Evolutionary conservation across 1,140 invertebrate species (phyloP).

Genomic region (Zophobas morio): DNA sequence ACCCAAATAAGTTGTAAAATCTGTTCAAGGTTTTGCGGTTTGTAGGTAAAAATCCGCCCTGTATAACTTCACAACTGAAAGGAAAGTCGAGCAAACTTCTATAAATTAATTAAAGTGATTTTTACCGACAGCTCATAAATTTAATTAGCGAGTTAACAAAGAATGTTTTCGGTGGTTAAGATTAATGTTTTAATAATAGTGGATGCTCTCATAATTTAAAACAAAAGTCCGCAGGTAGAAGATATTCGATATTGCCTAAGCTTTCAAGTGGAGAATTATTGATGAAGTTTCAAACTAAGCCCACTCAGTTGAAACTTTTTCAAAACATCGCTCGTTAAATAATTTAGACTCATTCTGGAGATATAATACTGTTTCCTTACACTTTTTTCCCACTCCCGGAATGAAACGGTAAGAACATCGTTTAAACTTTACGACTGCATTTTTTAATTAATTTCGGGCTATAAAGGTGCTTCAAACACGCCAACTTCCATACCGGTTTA

Average conservation of each 20-base stretch:
- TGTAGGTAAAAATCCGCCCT: too few relatives aligned
- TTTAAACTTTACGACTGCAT: slow-evolving; percentile 37
- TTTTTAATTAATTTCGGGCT: slow-evolving; percentile 32
- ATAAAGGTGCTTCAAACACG: slow-evolving; percentile 2
- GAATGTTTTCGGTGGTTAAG: slow-evolving; percentile 31
- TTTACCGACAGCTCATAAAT: slow-evolving; percentile 5
- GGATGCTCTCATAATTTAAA: slow-evolving; percentile 31
- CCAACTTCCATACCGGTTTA: neutral
- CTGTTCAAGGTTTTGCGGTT: too few relatives aligned
- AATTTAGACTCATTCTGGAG: slow-evolving; percentile 34
- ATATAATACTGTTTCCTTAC: slow-evolving; percentile 29
- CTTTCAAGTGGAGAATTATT: slow-evolving; percentile 47
- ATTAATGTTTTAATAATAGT: slow-evolving; percentile 38
- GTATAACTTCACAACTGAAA: too few relatives aligned
- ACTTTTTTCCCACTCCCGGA: slow-evolving; percentile 13
- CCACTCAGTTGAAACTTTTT: slow-evolving; percentile 34
- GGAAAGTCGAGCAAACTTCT: slow-evolving; percentile 5
- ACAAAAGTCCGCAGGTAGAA: slow-evolving; percentile 28
- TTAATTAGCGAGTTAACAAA: slow-evolving; percentile 26
- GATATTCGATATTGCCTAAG: slow-evolving; percentile 43
- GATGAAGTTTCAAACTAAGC: slow-evolving; percentile 46
- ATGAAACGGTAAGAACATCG: slow-evolving; percentile 19
- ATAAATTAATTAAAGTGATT: slow-evolving; percentile 10
- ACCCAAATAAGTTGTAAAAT: too few relatives aligned
- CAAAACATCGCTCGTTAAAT: slow-evolving; percentile 41